Base-by-base conservation (phyloP, 2,113 vertebrate genomes). In the Chroicocephalus ridibundus region DNA sequence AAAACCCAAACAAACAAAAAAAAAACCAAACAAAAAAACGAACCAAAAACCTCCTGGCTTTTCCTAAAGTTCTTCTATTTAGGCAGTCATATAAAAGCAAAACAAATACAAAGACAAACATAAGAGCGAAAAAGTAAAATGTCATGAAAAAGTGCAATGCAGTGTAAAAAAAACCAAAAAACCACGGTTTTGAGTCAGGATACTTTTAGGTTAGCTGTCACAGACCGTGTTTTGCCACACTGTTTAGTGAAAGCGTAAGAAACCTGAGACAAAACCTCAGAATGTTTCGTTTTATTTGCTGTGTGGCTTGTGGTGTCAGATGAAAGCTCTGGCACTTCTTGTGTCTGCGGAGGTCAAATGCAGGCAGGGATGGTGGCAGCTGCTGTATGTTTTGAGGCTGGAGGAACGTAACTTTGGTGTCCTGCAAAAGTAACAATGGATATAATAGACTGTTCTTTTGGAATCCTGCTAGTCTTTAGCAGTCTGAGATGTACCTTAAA, bases 221-320 rank as follows among this genome's bases (percentile, higher is more conserved):
- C 81, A 74, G 22, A 47, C 13, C 14, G 54, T 81, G 31, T 94
- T 96, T 91, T 38, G 77, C 64, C 44, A 36, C 16, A 0, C 19
- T 94, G 55, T 61, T 96, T 74, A 57, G 86, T 78, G 89, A 91
- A 76, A 66, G 81, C 79, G 15, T 85, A 86, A 86, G 82, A 95
- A 94, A 94, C 76, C 51, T 10, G 40, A 97, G 89, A 91, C 55
- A 90, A 82, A 82, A 92, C 95, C 92, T 76, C 69, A 82, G 47
- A 90, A 94, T 83, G 85, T 91, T 96, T 86, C 19, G 4, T 92
- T 93, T 88, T 72, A 65, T 80, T 66, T 92, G n/a, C 72, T 70
- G 13, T 94, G 94, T 80, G 65, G 82, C 64, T 82, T 94, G 88
- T 90, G 89, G 75, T 52, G n/a, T 96, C 62, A 34, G 83, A 82